Base-by-base conservation (phyloP, 2,888 invertebrate species). In the Urechis unicinctus region DNA sequence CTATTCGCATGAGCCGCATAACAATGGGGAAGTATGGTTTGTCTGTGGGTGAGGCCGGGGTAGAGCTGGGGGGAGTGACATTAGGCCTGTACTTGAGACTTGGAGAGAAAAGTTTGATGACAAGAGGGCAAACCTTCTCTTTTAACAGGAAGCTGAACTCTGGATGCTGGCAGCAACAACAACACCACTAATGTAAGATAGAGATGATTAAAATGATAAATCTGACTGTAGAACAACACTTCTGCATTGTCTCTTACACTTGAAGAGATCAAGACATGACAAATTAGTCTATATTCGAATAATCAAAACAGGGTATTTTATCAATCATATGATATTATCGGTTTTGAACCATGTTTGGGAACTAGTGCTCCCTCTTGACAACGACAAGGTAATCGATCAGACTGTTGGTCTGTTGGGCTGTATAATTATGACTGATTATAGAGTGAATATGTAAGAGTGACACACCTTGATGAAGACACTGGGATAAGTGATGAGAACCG, bases 71-170 rank as follows among this genome's bases (percentile, higher is more conserved):
- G 17, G 70, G 70, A 6, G 67, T 59, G 5, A 36, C 17, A 9
- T 75, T 74, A 57, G 77, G 76, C 48, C 92, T 86, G 79, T 92
- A 93, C 68, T 97, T 97, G n/a, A 97, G 89, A 77, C 95, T 97
- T 13, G 97, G 97, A 26, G 97, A 97, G 78, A 98, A 97, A 58
- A 98, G 81, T 78, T 95, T 91, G 64, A 98, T 97, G n/a, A 98
- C 91, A 68, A 98, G 82, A 0, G 97, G 96, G 77, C 97, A 98
- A 0, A 98, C 96, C 61, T 93, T 85, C 77, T 98, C 97, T 77
- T 96, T 97, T 53, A 98, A 78, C 36, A 98, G 80, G 73, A 94
- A 90, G 68, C 91, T 88, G 77, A 97, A 96, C 77, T 97, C 96
- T 3, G 87, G 85, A 80, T 94, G 92, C 89, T 94, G 66, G 41